Base-by-base conservation (phyloP, 2,888 invertebrate genomes). In the Rhamphomyia laevipes region DNA sequence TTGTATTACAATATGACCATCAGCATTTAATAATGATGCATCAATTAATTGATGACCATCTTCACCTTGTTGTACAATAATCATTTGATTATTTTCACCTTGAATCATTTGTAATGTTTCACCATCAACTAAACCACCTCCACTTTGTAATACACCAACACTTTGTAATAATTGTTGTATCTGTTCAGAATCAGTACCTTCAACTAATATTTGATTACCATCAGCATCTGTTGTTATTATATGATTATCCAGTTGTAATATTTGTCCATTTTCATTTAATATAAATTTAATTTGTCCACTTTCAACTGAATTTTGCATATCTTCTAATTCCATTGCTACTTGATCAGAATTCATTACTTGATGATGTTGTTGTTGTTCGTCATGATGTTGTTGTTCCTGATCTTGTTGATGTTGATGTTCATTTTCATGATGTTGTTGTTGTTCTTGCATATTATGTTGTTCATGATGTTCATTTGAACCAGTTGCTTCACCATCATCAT, bases 241-340 rank as follows among this genome's bases (percentile, higher is more conserved):
- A 53, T 70, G 71, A 54, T 71, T 70, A 54, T 71, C 70, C 40
- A 71, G 57, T 53, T 71, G 71, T 15, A 71, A 53, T 31, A 71
- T 56, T 54, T 71, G 71, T 0, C 71, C 71, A 49, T 69, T 70
- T 53, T 71, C 71, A 49, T 71, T 71, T 27, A 71, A 61, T 53
- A 71, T 71, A 40, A 71, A 71, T 58, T 71, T 71, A 31, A 71
- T 71, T 61, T 71, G 70, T 27, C 70, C 66, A 16, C 67, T 62
- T 46, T 71, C 71, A 3, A 68, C 70, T 51, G 70, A 68, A 4
- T 71, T 67, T 55, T 71, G 71, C 64, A 71, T 67, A 30, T 69
- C 67, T 43, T 70, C 69, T 46, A 71, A 51, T 51, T 71, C 71
- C 71, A 71, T 70, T 48, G 69, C 61, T 21, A 70, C 68, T 48